Percentiles rank a stretch among this genome's conserved stretches.
Conservation (phyloP, 1,140 invertebrate species). For the Aricia agestis region DNA sequence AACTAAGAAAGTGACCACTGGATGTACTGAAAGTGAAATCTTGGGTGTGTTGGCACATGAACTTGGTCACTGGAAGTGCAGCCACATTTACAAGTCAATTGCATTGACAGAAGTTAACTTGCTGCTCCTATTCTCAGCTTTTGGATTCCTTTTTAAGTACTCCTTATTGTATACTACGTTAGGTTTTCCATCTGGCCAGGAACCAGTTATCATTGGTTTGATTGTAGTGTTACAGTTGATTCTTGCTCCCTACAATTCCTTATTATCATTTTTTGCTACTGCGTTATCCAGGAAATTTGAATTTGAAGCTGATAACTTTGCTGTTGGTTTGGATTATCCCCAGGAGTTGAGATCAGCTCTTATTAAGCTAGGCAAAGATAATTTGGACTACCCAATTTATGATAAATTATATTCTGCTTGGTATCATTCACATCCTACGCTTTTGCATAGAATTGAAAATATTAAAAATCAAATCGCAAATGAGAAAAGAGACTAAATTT, state of each 20-base stretch:
- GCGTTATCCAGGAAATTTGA: constrained; percentile 88
- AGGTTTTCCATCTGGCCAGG: constrained; percentile 86
- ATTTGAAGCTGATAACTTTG: constrained; percentile 98
- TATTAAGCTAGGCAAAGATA: constrained; percentile 96
- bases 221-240: constrained; percentile 94
- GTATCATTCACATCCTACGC: constrained; percentile 97
- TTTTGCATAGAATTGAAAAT: constrained; percentile 93
- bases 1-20: constrained; percentile 76
- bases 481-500: constrained; percentile 35
- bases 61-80: constrained; percentile 97
- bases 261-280: constrained; percentile 83
- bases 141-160: constrained; percentile 90
- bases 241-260: constrained; percentile 94
- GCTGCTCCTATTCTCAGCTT: constrained; percentile 89
- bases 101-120: constrained; percentile 86
- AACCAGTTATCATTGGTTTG: constrained; percentile 95
- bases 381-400: constrained; percentile 94
- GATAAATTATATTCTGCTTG: constrained; percentile 94
- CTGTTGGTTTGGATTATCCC: constrained; percentile 85
- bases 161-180: constrained; percentile 88
- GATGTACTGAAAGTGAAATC: constrained; percentile 96
- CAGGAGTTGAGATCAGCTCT: constrained; percentile 86
- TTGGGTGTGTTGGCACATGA: constrained; percentile 97
- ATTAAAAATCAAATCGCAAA: constrained; percentile 77
- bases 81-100: constrained; percentile 93